Evolutionary conservation across 1,140 invertebrate genomes (phyloP).

Genomic region (Nephila pilipes): DNA sequence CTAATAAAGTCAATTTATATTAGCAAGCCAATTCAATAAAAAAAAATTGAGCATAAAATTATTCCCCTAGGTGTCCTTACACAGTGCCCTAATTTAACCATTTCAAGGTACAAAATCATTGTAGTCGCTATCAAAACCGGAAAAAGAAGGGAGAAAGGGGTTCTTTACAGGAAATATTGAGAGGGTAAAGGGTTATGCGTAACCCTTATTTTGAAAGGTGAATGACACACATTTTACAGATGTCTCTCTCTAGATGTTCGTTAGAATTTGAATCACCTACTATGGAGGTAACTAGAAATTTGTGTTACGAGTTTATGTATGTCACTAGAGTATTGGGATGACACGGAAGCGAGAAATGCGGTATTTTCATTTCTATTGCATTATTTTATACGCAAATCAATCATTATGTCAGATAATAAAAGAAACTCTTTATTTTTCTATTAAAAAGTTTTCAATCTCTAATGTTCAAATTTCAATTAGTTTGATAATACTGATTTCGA

Average conservation of each 20-base stretch:
- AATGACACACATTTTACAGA: conserved; percentile 50
- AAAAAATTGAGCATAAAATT: neutral
- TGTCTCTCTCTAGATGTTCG: neutral
- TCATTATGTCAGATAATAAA: too few species aligned
- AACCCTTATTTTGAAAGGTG: conserved; percentile 48
- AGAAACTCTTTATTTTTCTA: too few species aligned
- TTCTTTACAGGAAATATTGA: neutral
- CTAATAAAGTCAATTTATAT: too few species aligned
- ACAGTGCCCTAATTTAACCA: conserved; percentile 52
- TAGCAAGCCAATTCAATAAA: neutral
- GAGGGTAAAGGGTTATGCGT: neutral
- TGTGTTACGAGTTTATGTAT: neutral
- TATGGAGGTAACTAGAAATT: neutral
- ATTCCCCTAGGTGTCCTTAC: neutral
- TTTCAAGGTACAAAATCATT: neutral
- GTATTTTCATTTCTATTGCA: neutral
- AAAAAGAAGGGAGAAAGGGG: conserved; percentile 41
- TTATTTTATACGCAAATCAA: neutral
- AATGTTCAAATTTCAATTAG: too few species aligned
- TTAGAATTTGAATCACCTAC: conserved; percentile 12
- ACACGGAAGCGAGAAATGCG: neutral
- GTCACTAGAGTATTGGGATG: neutral
- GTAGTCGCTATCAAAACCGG: neutral
- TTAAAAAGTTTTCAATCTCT: too few species aligned
- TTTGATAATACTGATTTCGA: too few species aligned